Base-by-base conservation (phyloP, 2,888 invertebrate species). In the Hedya salicella region DNA sequence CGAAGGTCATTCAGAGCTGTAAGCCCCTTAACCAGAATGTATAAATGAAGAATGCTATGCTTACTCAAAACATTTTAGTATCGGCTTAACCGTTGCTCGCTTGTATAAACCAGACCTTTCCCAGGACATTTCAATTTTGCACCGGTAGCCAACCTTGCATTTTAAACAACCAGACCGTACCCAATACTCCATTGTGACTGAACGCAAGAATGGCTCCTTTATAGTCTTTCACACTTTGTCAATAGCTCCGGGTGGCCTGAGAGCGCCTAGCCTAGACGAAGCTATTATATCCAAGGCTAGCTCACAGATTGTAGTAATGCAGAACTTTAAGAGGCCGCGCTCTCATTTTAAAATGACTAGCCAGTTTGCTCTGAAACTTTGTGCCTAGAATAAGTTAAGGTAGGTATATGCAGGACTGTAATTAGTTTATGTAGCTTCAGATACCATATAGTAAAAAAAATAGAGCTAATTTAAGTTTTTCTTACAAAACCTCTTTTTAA, bases 91-190 rank as follows among this genome's bases (percentile, higher is more conserved):
- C 25, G 25, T 25, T 25, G 6, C 25, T 3, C 25, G 25, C 40
- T 30, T 13, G 16, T 44, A 21, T 21, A 42, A 48, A 25, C 16
- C 42, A 25, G 42, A 14, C 3, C 40, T 42, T 30, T n/a, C n/a
- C 21, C 30, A 30, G 21, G 14, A 49, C 36, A 36, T n/a, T 49
- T 30, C 49, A 30, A 25, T 57, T 42, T 30, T 57, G 36, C 52
- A 30, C 25, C 19, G 36, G 25, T 46, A 30, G 32, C 44, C 32
- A 56, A n/a, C 9, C 50, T 25, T 46, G 65, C 52, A 53, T 59
- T 59, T 65, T 59, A 39, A 65, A 53, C 36, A 44, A 65, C 30
- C 39, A 65, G 59, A 65, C 59, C 46, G 52, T 50, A 50, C 63
- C 49, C 64, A 59, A 64, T 65, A 46, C 36, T 2, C 46, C 36